These are phyloP conservation scores for Macropis europaea DNA, from an alignment of 2,888 invertebrate genomes.

Conservation along the genomic window DNA sequence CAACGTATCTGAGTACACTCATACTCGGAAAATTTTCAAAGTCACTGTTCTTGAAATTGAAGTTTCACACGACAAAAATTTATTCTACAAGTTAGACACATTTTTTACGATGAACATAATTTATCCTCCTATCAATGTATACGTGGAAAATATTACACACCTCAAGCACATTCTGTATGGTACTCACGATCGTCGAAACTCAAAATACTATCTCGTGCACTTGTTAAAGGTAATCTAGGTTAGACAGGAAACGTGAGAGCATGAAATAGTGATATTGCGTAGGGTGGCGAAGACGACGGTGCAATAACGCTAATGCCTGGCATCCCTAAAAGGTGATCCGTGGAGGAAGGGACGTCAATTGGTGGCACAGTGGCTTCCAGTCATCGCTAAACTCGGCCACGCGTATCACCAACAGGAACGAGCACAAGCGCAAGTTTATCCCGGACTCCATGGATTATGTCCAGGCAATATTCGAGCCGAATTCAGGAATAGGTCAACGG, in stretches of 20 bases:
- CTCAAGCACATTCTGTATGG: too few species aligned
- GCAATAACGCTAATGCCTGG: slow-evolving; percentile 49
- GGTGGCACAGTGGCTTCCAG: slow-evolving; percentile 16
- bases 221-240: not conserved
- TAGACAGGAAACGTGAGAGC: not conserved
- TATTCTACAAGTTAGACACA: too few species aligned
- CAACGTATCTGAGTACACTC: too few species aligned
- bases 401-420: slow-evolving; percentile 17
- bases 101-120: too few species aligned
- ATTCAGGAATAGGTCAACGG: slow-evolving; percentile 16
- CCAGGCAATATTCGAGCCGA: slow-evolving; percentile 46
- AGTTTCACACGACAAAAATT: too few species aligned
- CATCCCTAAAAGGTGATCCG: slow-evolving; percentile 27
- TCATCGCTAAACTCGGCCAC: slow-evolving; percentile 22
- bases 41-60: too few species aligned
- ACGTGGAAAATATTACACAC: too few species aligned
- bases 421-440: slow-evolving; percentile 2
- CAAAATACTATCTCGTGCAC: not conserved
- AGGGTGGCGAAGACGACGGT: slow-evolving; percentile 16
- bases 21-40: too few species aligned
- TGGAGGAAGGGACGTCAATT: slow-evolving; percentile 31
- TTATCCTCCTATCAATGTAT: too few species aligned
- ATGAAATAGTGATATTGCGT: not conserved
- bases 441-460: slow-evolving; percentile 32
- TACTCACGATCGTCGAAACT: not conserved